phyloP scores from a whole-genome alignment of 2,113 vertebrate genomes.

The Coryphaenoides rupestris region DNA sequence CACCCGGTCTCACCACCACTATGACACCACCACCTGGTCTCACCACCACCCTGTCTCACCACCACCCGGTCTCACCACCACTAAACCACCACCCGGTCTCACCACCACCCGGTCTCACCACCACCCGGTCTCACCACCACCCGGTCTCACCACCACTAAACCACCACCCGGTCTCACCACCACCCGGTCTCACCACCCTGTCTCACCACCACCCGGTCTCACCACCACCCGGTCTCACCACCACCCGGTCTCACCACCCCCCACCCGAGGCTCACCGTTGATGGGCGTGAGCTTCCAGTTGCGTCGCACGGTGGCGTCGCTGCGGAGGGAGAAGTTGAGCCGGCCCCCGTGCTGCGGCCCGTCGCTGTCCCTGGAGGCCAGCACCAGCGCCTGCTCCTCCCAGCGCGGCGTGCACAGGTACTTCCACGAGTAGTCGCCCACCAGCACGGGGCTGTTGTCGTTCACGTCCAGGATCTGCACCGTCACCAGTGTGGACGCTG shows the following conservation, averaged over 20 bases:
- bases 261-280: slow-evolving; percentile 68
- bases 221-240: background rate
- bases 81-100: background rate
- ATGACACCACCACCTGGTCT: too few relatives aligned
- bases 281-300: slow-evolving; percentile 80
- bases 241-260: background rate
- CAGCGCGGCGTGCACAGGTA: slow-evolving; percentile 81
- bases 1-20: too few relatives aligned
- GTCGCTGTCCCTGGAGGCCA: slow-evolving; percentile 72
- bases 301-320: slow-evolving; percentile 69
- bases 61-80: too few relatives aligned
- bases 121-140: slow-evolving; percentile 20
- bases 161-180: too few relatives aligned
- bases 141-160: background rate
- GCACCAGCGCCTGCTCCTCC: slow-evolving; percentile 75
- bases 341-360: slow-evolving; percentile 63
- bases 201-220: background rate
- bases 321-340: slow-evolving; percentile 77
- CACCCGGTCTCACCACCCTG: too few relatives aligned
- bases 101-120: too few relatives aligned
- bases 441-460: slow-evolving; percentile 74
- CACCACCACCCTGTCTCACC: too few relatives aligned
- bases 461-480: slow-evolving; percentile 79
- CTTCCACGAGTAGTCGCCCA: slow-evolving; percentile 77
- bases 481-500: slow-evolving; percentile 71